Evolutionary conservation across 2,888 invertebrate species (phyloP).

Genomic region (Eretmocerus hayati): DNA sequence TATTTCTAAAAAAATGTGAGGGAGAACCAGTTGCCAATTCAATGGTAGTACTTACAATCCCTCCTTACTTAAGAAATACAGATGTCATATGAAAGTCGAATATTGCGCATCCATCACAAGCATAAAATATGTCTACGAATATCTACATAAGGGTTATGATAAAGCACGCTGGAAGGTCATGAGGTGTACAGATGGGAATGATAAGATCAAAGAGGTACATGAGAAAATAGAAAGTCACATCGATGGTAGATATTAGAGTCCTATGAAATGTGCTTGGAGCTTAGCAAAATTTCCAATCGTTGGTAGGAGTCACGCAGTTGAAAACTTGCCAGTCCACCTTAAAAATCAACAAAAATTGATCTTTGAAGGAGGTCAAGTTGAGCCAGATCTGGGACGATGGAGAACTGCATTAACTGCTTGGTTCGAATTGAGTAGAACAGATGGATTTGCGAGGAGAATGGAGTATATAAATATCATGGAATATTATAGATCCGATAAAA

Average conservation of each 20-base stretch:
- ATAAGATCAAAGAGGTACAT: background rate
- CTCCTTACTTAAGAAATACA: no score
- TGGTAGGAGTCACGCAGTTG: no score
- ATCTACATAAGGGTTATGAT: background rate
- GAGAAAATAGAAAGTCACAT: background rate
- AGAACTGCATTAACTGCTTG: no score
- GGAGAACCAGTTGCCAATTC: background rate
- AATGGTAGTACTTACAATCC: background rate
- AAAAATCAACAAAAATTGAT: no score
- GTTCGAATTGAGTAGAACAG: no score
- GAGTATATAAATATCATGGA: background rate
- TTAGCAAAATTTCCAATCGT: no score
- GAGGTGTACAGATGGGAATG: background rate
- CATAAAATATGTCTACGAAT: no score
- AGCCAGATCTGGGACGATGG: no score
- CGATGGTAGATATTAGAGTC: background rate
- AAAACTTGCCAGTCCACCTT: no score
- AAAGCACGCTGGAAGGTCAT: background rate
- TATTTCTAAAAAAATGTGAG: background rate
- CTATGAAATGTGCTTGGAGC: slow-evolving; percentile 2
- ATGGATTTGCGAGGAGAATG: background rate
- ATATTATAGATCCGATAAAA: background rate
- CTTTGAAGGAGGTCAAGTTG: no score
- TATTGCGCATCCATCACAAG: background rate
- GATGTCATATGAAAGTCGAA: no score